Evolutionary conservation across 1,140 invertebrate genomes (phyloP), one percentile per base, ranked within the genome.

Genomic region (Heliothis virescens): DNA sequence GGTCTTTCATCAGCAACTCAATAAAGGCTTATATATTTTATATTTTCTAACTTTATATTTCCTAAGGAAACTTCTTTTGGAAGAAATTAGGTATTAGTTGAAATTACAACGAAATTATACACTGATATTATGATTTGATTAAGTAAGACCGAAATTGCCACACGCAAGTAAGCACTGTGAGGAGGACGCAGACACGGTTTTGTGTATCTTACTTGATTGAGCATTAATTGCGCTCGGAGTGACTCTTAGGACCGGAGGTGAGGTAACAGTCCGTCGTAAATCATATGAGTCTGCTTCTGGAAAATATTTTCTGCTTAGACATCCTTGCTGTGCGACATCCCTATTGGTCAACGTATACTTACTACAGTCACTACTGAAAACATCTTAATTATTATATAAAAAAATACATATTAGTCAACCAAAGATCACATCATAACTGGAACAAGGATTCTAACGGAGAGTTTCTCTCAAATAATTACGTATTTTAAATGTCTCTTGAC

Each of bases 161-260:
- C 41, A 76, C 74, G 21, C 74, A 50, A 74, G 47, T 53, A 76
- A 63, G 60, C 74, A 63, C 72, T 60, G 57, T 74, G 41, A 29
- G 72, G 41, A 29, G 72, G 18, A 62, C 72, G 41, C 55, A 48
- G 41, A 60, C 34, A 26, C 47, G 47, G 21, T 18, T 69, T 74
- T 74, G 26, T 18, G 48, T 48, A 67, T 85, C 89, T 90, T 91
- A 88, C 88, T 91, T 88, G 88, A 85, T 59, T 80, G 78, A 29
- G 80, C 63, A 53, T 75, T 82, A 53, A 83, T 47, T 15, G 81
- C 53, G 79, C 84, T 82, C 55, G 87, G 63, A 21, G 81, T 81
- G 15, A 87, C 79, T 80, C 81, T 79, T 84, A 89, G 73, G 15
- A 76, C 80, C 34, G 89, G 85, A n/a, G 86, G 83, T 26, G 88